These are phyloP conservation scores for Boulengeromyrus knoepffleri DNA, from an alignment of 2,113 vertebrate species.

Conservation along the genomic window DNA sequence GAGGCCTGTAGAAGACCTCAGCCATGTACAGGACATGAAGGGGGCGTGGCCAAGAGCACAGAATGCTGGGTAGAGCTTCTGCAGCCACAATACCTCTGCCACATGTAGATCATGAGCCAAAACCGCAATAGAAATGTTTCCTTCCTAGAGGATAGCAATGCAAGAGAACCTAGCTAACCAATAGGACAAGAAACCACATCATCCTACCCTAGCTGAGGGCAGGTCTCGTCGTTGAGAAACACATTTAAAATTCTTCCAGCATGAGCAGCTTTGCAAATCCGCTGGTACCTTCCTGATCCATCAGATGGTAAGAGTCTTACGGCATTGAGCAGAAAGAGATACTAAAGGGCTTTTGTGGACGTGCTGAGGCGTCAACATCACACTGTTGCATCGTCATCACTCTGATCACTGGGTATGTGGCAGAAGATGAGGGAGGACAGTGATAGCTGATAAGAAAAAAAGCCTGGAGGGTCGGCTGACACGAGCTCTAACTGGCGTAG, in stretches of 20 bases:
- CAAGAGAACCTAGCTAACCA: neutral
- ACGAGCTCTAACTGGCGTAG: slow-evolving; percentile 9
- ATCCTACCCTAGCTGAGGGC: neutral
- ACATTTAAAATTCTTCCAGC: neutral
- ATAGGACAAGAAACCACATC: neutral
- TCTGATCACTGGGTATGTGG: neutral
- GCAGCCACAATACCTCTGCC: neutral
- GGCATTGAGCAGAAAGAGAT: neutral
- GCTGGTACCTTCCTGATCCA: neutral
- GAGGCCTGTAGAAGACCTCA: neutral
- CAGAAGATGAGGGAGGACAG: slow-evolving; percentile 4
- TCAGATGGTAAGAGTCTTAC: neutral
- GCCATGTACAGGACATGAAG: neutral
- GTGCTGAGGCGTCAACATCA: neutral
- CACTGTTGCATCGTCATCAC: neutral
- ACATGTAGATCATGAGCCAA: neutral
- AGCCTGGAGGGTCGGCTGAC: slow-evolving; percentile 24
- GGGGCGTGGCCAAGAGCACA: neutral
- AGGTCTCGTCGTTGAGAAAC: neutral
- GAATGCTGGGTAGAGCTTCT: neutral
- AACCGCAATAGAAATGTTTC: neutral
- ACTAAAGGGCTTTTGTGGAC: neutral
- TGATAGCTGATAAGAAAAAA: slow-evolving; percentile 26
- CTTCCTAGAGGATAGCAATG: neutral
- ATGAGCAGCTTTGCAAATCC: neutral